These are phyloP conservation scores for Anser cygnoides DNA, from an alignment of 2,113 vertebrate genomes.

Conservation along the genomic window DNA sequence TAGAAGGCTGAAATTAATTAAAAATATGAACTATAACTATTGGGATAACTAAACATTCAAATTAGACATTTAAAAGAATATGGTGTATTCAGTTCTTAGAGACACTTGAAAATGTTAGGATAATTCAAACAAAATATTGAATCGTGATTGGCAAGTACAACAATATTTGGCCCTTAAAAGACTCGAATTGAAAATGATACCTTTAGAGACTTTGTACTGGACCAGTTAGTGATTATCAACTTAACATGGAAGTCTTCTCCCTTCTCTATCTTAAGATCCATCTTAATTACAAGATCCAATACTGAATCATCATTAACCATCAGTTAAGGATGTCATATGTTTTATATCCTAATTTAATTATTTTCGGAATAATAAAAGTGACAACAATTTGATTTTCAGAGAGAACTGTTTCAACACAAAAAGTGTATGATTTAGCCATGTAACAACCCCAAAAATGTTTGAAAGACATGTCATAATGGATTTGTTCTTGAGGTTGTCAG, in stretches of 20 bases:
- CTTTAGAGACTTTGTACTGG: not conserved
- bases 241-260: not conserved
- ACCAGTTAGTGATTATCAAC: not conserved
- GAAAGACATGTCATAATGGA: not conserved
- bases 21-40: slow-evolving; percentile 1
- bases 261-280: not conserved
- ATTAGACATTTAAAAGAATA: not conserved
- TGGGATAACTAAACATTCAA: slow-evolving; percentile 19
- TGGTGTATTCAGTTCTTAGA: not conserved
- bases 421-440: not conserved
- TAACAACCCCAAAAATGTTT: not conserved
- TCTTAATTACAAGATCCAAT: not conserved
- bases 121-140: not conserved
- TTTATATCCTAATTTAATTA: not conserved
- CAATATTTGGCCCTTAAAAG: not conserved
- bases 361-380: not conserved
- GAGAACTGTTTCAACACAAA: not conserved
- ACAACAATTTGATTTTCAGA: not conserved
- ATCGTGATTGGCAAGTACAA: not conserved
- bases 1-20: slow-evolving; percentile 38
- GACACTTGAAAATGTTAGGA: not conserved
- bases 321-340: not conserved
- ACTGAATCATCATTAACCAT: not conserved
- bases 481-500: not conserved
- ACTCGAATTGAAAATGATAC: not conserved